Percentiles rank a stretch among this genome's conserved stretches.
Evolutionary conservation across 1,140 invertebrate genomes (phyloP).

Genomic region (Ridgeia piscesae): DNA sequence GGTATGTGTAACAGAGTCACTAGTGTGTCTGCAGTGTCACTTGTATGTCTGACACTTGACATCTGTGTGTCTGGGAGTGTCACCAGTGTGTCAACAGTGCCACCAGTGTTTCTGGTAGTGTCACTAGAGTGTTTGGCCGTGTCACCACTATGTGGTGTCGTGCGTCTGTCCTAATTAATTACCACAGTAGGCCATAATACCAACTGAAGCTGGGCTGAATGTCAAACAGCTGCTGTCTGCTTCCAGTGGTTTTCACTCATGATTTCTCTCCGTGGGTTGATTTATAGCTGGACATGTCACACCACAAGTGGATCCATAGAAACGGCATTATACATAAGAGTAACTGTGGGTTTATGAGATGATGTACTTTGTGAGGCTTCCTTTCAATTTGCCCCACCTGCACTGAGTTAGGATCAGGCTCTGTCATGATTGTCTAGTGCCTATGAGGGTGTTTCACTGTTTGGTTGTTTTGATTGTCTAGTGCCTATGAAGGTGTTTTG

Average conservation of each 20-base stretch:
- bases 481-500: no score
- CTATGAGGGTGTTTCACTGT: not conserved
- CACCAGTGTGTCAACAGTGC: no score
- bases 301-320: not conserved
- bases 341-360: not conserved
- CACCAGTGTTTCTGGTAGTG: no score
- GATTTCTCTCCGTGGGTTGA: not conserved
- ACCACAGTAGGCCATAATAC: no score
- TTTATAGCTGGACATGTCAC: not conserved
- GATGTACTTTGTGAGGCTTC: not conserved
- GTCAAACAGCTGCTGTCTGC: not conserved
- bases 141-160: no score
- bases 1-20: no score
- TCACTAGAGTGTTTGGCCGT: no score
- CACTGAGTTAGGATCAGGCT: not conserved
- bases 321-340: not conserved
- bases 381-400: not conserved
- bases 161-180: no score
- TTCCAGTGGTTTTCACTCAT: not conserved
- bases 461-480: not conserved
- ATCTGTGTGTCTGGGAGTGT: no score
- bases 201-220: not conserved
- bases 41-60: no score
- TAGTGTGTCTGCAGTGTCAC: no score
- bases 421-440: not conserved